Conservation (phyloP, 2,797 vertebrate species). For the Rhynchotus rufescens region DNA sequence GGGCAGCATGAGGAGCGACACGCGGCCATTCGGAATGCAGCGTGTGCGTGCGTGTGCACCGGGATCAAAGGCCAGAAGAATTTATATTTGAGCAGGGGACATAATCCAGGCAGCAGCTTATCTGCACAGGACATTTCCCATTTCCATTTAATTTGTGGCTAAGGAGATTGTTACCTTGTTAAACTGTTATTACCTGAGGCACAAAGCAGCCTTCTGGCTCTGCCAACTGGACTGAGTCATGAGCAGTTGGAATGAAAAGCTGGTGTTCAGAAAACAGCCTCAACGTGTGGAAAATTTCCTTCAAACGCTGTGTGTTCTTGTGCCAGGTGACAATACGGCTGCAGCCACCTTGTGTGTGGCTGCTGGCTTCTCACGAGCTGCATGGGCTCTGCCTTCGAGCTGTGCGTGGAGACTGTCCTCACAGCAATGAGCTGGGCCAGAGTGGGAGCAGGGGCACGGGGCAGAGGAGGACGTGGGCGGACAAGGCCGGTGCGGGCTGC, state of each 20-base stretch:
- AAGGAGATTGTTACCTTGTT: constrained; percentile 71
- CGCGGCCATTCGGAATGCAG: not conserved
- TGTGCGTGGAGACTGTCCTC: not conserved
- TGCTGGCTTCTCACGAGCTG: not conserved
- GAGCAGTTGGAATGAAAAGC: constrained; percentile 47
- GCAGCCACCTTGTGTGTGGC: not conserved
- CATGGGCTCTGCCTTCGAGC: not conserved
- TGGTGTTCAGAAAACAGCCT: constrained; percentile 46
- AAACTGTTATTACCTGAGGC: constrained; percentile 67
- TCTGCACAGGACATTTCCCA: constrained; percentile 66
- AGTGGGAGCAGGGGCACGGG: not conserved
- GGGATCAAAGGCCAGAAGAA: constrained; percentile 58
- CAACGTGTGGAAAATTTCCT: constrained; percentile 41
- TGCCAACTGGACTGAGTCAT: constrained; percentile 65
- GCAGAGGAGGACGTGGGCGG: not conserved
- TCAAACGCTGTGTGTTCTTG: constrained; percentile 36
- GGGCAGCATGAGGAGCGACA: not conserved
- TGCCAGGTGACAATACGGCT: constrained; percentile 18
- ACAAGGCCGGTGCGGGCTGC: not conserved
- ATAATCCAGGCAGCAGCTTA: constrained; percentile 64
- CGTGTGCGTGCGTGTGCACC: not conserved
- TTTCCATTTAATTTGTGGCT: constrained; percentile 68
- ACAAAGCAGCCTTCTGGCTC: constrained; percentile 65
- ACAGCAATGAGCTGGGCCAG: not conserved
- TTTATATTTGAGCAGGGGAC: constrained; percentile 51